These are phyloP conservation scores for Pedionomus torquatus DNA, from an alignment of 2,113 vertebrate species.

Conservation along the genomic window DNA sequence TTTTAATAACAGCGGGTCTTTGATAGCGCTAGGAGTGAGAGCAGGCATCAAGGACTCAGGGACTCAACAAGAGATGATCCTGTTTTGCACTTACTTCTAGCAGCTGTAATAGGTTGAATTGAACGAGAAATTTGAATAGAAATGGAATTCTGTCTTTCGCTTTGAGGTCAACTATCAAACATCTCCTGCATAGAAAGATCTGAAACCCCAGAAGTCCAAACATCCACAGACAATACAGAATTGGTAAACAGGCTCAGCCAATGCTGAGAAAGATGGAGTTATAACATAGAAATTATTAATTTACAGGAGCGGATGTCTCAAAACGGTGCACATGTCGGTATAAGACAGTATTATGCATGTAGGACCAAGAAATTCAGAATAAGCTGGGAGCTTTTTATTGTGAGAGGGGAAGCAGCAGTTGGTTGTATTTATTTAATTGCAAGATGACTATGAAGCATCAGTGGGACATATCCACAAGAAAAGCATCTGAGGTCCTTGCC, in stretches of 20 bases:
- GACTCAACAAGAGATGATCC: neutral
- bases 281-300: neutral
- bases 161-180: neutral
- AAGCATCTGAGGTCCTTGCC: neutral
- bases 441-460: neutral
- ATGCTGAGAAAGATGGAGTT: neutral
- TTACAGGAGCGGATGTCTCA: neutral
- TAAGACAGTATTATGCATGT: neutral
- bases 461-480: neutral
- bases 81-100: neutral
- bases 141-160: neutral
- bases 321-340: neutral
- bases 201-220: neutral
- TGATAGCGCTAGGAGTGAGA: neutral
- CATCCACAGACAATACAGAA: neutral
- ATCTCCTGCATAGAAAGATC: neutral
- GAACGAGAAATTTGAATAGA: neutral
- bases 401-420: neutral
- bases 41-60: neutral
- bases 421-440: neutral
- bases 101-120: neutral
- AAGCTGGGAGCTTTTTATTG: neutral
- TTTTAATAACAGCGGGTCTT: neutral
- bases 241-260: neutral
- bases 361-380: neutral